Evolutionary conservation across 2,797 vertebrate genomes (phyloP), one percentile per base, ranked within the genome.

Genomic region (Malacoctenus gilli): DNA sequence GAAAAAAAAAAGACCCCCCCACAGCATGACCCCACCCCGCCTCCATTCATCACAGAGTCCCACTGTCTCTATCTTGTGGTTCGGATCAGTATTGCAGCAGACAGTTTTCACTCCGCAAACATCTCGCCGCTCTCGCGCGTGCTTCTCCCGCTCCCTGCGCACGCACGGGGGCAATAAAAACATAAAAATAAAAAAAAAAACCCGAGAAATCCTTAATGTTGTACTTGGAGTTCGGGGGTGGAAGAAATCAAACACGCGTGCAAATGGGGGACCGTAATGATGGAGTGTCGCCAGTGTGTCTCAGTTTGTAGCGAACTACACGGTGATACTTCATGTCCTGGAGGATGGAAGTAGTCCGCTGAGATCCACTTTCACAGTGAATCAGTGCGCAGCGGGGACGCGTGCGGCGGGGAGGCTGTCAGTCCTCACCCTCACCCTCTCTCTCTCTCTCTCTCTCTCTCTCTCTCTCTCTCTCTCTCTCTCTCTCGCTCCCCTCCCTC

Each of bases 41-140:
- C 72, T 61, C 52, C 16, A 14, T 21, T 50, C 40, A 39, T 46
- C 22, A 7, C 6, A 9, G 34, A 64, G 67, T 54, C 59, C 40
- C 59, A 21, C 23, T 82, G 78, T 74, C 69, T 83, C 83, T 64
- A 65, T 75, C 74, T 76, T 59, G 73, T 78, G 79, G 84, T 70
- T 75, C 32, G 3, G 50, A 39, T 32, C 49, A 68, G 68, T 58
- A 80, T 54, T 82, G 68, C 65, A 83, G 55, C 34, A 44, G 16
- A 11, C 14, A 41, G 42, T 13, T 18, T 11, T 5, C 15, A 20
- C n/a, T n/a, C n/a, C n/a, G n/a, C 19, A 20, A 34, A 50, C 6
- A 25, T 47, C 6, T 46, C 19, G n/a, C n/a, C n/a, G n/a, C n/a
- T n/a, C n/a, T n/a, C n/a, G n/a, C n/a, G n/a, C n/a, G 39, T 39